Conservation (phyloP, 2,797 vertebrate genomes). For the Cacajao melanocephalus region DNA sequence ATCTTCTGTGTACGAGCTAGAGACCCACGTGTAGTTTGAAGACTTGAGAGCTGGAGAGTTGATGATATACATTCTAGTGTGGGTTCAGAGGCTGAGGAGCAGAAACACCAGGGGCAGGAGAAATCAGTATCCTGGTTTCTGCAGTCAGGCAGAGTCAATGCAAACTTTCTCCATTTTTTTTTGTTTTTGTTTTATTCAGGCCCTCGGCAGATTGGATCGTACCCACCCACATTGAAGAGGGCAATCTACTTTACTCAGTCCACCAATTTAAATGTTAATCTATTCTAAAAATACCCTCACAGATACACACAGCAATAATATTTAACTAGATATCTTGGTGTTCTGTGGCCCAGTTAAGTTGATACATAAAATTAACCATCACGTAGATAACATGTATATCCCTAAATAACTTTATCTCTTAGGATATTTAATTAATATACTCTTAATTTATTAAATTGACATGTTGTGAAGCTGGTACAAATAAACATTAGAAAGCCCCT, state of each 20-base stretch:
- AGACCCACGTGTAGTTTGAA: neutral
- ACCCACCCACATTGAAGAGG: neutral
- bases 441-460: conserved; percentile 37
- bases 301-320: neutral
- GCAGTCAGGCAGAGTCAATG: neutral
- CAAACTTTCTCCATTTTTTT: neutral
- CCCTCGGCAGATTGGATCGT: neutral
- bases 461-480: conserved; percentile 10
- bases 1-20: neutral
- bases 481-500: neutral
- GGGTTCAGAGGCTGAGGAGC: neutral
- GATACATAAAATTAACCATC: neutral
- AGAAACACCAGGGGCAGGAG: neutral
- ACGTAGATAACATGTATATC: neutral
- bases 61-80: neutral
- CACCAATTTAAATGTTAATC: neutral
- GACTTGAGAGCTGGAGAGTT: neutral
- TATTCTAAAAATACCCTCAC: neutral
- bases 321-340: neutral
- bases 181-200: neutral
- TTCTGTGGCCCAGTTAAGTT: neutral
- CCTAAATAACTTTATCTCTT: neutral
- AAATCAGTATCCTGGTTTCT: neutral
- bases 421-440: conserved; percentile 29
- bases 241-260: neutral